Evolutionary conservation across 2,888 invertebrate genomes (phyloP).

Genomic region (Pegoplata infirma): DNA sequence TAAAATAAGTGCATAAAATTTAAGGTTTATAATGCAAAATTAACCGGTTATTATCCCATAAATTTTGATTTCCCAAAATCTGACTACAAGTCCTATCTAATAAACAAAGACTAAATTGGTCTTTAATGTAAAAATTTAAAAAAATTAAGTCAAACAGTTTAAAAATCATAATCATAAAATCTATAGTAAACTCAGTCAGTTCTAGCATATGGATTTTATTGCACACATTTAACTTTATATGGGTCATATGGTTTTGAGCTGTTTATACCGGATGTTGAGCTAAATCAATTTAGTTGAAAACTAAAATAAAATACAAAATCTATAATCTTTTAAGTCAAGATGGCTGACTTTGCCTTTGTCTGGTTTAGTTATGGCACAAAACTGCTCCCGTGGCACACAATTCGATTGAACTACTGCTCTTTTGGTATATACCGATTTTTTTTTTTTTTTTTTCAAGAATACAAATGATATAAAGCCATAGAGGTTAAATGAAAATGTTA

Average conservation of each 20-base stretch:
- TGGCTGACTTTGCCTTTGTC: not conserved
- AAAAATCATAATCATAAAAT: too few relatives aligned
- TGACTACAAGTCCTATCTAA: too few relatives aligned
- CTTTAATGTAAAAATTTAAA: too few relatives aligned
- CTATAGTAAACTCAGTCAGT: too few relatives aligned
- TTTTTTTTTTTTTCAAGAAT: constrained; percentile 37
- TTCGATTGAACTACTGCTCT: not conserved
- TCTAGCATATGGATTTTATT: too few relatives aligned
- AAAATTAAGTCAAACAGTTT: too few relatives aligned
- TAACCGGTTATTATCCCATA: too few relatives aligned
- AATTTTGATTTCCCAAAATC: too few relatives aligned
- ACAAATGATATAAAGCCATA: constrained; percentile 59
- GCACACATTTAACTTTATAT: too few relatives aligned
- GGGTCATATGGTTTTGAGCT: constrained; percentile 58
- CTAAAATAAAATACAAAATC: constrained; percentile 30
- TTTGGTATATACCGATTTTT: not conserved
- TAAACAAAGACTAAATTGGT: too few relatives aligned
- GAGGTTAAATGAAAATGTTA: constrained; percentile 67
- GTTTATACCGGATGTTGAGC: constrained; percentile 55
- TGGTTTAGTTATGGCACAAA: not conserved
- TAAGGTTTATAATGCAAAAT: too few relatives aligned
- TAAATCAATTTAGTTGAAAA: constrained; percentile 22
- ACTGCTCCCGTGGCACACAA: constrained; percentile 17
- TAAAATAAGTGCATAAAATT: too few relatives aligned
- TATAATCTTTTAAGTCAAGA: constrained; percentile 41